Evolutionary conservation across 2,888 invertebrate species (phyloP).

Genomic region (Idaea straminata): DNA sequence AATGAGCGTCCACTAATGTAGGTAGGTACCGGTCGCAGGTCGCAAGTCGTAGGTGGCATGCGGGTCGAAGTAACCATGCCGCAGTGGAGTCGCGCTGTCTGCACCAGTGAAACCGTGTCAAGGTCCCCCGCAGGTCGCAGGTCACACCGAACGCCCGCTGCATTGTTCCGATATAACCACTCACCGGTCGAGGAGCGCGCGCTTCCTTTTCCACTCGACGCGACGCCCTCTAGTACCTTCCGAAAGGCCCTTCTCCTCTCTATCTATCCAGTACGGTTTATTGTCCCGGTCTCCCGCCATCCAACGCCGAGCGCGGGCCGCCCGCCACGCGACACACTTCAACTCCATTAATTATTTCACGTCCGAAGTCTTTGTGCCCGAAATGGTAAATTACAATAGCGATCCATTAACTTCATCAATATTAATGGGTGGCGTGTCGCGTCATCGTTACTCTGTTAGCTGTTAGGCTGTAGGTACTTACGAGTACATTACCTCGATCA

Average conservation of each 20-base stretch:
- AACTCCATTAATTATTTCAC: slow-evolving; percentile 32
- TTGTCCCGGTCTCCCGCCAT: background rate
- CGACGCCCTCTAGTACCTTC: background rate
- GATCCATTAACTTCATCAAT: slow-evolving; percentile 30
- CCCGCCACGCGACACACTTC: slow-evolving; percentile 23
- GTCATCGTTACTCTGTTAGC: slow-evolving; percentile 16
- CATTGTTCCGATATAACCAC: background rate
- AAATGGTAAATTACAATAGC: slow-evolving; percentile 35
- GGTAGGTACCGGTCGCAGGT: slow-evolving; percentile 16
- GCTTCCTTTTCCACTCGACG: slow-evolving; percentile 2
- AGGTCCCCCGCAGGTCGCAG: slow-evolving; percentile 25
- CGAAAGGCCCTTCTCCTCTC: background rate
- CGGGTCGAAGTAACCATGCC: no score
- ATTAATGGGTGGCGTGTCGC: slow-evolving; percentile 25
- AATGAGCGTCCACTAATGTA: slow-evolving; percentile 18
- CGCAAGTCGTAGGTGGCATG: no score
- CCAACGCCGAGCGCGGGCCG: slow-evolving; percentile 5
- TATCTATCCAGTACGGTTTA: background rate
- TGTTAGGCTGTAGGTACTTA: slow-evolving; percentile 14
- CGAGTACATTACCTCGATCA: slow-evolving; percentile 11
- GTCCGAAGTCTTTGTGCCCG: slow-evolving; percentile 33
- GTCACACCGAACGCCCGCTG: background rate
- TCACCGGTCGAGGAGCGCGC: background rate
- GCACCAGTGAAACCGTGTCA: slow-evolving; percentile 31
- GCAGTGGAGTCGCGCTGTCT: slow-evolving; percentile 19